Evolutionary conservation across 2,888 invertebrate genomes (phyloP).

Genomic region (Odontothrips loti): DNA sequence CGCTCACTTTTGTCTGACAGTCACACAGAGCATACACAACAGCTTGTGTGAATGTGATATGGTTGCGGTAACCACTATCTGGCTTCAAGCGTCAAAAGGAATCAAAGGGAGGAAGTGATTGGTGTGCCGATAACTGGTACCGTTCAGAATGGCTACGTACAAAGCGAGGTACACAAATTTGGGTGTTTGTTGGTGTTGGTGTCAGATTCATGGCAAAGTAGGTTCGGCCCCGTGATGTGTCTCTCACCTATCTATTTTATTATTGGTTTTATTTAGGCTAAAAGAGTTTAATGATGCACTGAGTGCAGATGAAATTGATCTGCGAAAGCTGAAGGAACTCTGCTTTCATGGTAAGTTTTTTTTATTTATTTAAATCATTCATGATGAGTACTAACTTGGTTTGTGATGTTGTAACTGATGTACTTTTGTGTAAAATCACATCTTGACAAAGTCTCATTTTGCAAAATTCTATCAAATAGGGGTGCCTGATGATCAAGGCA

Average conservation of each 20-base stretch:
- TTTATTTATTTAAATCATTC: background rate
- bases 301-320: conserved; percentile 64
- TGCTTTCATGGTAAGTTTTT: conserved; percentile 70
- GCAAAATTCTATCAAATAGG: conserved; percentile 52
- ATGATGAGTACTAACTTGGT: background rate
- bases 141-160: background rate
- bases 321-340: conserved; percentile 61
- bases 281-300: conserved; percentile 74
- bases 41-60: background rate
- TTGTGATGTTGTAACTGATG: too few species aligned
- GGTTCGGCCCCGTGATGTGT: background rate
- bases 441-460: background rate
- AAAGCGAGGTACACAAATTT: background rate
- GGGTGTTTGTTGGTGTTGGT: background rate
- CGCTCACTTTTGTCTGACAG: background rate
- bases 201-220: background rate
- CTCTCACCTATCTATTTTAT: background rate
- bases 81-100: background rate
- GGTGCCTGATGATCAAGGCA: conserved; percentile 80
- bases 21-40: background rate
- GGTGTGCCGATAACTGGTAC: background rate
- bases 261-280: conserved; percentile 55
- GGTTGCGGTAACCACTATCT: background rate
- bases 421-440: conserved; percentile 3
- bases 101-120: background rate